Evolutionary conservation across 2,797 vertebrate genomes (phyloP).

Genomic region (Gephyroberyx darwinii): DNA sequence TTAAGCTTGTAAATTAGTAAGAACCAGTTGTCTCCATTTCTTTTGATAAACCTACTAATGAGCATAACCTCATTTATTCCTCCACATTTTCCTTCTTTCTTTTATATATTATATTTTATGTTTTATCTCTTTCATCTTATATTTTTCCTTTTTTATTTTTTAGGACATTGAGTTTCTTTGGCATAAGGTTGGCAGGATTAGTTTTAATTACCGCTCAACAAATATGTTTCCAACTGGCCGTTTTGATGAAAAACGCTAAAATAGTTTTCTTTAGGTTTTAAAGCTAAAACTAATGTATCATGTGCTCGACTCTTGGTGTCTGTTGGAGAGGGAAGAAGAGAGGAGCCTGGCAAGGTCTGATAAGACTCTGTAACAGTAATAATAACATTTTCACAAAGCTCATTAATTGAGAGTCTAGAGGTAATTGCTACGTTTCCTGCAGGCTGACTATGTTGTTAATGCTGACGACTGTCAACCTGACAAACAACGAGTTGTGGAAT

Average conservation of each 20-base stretch:
- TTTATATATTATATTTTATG: constrained; percentile 21
- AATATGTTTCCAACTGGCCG: constrained; percentile 50
- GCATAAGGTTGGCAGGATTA: constrained; percentile 37
- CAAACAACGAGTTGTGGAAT: constrained; percentile 85
- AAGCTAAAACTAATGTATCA: constrained; percentile 73
- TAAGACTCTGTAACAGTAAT: constrained; percentile 83
- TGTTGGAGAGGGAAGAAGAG: constrained; percentile 69
- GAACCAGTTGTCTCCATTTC: background rate
- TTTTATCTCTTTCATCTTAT: constrained; percentile 12
- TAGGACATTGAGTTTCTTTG: constrained; percentile 42
- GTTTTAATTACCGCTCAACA: constrained; percentile 64
- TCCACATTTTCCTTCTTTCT: constrained; percentile 21
- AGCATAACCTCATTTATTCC: constrained; percentile 23
- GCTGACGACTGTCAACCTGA: constrained; percentile 85
- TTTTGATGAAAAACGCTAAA: constrained; percentile 51
- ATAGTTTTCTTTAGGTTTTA: constrained; percentile 52
- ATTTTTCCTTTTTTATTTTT: constrained; percentile 30
- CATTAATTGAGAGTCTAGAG: constrained; percentile 85
- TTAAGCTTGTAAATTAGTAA: constrained; percentile 1
- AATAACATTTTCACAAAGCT: constrained; percentile 85
- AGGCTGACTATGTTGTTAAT: constrained; percentile 82
- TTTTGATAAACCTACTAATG: constrained; percentile 12
- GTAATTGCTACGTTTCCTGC: constrained; percentile 85
- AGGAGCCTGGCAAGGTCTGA: constrained; percentile 81
- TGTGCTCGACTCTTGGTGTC: constrained; percentile 67